phyloP scores from a whole-genome alignment of 2,797 vertebrate genomes.

The Chromis chromis region DNA sequence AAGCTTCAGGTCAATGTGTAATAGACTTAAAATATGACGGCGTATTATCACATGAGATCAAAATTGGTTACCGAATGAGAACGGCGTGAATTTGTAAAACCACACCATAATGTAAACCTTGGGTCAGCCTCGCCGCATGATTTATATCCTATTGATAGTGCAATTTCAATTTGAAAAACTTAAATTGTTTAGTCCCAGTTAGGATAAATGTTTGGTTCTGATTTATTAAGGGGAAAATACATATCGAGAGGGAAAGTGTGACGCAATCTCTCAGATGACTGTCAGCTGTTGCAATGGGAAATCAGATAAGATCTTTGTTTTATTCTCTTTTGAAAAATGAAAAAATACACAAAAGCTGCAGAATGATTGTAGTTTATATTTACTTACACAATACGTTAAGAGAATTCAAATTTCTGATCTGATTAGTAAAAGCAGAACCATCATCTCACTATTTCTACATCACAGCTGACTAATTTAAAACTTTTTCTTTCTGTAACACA shows the following conservation, averaged over 20 bases:
- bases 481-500: background rate
- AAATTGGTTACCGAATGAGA: too few relatives aligned
- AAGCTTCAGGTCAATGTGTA: too few relatives aligned
- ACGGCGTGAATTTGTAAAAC: too few relatives aligned
- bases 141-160: too few relatives aligned
- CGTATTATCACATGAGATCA: too few relatives aligned
- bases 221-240: background rate
- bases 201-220: background rate
- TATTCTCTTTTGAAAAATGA: background rate
- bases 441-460: background rate
- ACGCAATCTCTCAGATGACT: constrained; percentile 16
- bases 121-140: too few relatives aligned
- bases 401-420: too few relatives aligned
- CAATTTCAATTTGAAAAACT: too few relatives aligned
- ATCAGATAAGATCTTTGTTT: background rate
- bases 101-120: too few relatives aligned
- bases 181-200: too few relatives aligned
- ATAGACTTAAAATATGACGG: too few relatives aligned
- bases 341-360: background rate
- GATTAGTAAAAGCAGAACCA: background rate
- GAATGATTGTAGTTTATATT: constrained; percentile 3
- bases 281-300: constrained; percentile 13
- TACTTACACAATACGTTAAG: background rate
- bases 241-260: background rate
- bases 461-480: background rate